Percentiles rank a stretch among this genome's conserved stretches.
phyloP scores from a whole-genome alignment of 2,888 invertebrate genomes.

The Ophion ventricosus region DNA sequence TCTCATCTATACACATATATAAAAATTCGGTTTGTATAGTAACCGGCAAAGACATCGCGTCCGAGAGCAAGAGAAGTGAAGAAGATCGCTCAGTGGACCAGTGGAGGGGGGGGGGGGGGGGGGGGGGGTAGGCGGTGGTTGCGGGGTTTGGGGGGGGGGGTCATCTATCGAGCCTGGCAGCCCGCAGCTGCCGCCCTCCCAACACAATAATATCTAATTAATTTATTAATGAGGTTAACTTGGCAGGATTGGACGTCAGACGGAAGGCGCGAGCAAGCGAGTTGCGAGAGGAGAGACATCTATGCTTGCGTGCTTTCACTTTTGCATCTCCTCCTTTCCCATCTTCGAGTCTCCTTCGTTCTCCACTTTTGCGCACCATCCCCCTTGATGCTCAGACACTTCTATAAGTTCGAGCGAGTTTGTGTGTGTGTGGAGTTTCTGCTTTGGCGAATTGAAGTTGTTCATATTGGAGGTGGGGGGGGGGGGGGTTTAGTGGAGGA shows the following conservation, averaged over 20 bases:
- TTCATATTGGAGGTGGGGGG: slow-evolving; percentile 73
- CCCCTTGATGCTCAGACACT: neutral
- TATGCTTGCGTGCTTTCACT: slow-evolving; percentile 9
- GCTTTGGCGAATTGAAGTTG: slow-evolving; percentile 78
- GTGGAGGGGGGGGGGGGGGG: slow-evolving; percentile 43
- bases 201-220: slow-evolving; percentile 83
- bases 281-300: slow-evolving; percentile 43
- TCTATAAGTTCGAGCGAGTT: slow-evolving; percentile 36
- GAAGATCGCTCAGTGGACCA: slow-evolving; percentile 9
- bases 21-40: neutral
- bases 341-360: neutral
- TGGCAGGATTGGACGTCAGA: slow-evolving; percentile 82
- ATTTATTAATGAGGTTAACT: slow-evolving; percentile 83
- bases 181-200: slow-evolving; percentile 80
- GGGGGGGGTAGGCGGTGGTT: neutral
- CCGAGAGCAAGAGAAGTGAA: slow-evolving; percentile 34
- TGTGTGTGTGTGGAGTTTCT: slow-evolving; percentile 63
- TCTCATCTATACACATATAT: neutral
- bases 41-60: neutral
- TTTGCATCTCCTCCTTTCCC: slow-evolving; percentile 33
- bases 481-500: too few species aligned
- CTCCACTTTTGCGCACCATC: neutral
- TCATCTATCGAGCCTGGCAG: slow-evolving; percentile 36
- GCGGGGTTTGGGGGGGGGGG: neutral
- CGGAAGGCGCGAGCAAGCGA: slow-evolving; percentile 75